Base-by-base conservation (phyloP, 2,888 invertebrate species). In the Muscina levida region DNA sequence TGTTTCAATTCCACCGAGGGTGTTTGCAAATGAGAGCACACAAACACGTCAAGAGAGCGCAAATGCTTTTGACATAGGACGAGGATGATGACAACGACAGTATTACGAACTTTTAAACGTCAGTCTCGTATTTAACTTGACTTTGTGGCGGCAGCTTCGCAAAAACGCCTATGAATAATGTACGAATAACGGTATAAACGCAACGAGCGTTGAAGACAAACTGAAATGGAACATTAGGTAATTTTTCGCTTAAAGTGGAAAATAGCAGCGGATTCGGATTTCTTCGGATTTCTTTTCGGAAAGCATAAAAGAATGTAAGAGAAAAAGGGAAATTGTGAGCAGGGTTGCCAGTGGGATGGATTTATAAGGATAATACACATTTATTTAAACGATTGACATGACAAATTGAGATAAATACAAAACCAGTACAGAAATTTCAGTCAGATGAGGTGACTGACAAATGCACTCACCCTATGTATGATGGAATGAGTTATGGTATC, bases 171-270 rank as follows among this genome's bases (percentile, higher is more conserved):
- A 24, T 8, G 31, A 31, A 31, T 31, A 31, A 5, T 31, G 31
- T 42, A 56, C 62, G 71, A 70, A 67, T 56, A 67, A 67, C 71
- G 82, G 86, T 85, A 85, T 88, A 85, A 88, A 84, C 87, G 82
- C 86, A 85, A 85, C 86, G 86, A 88, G 85, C 85, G 87, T 85
- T 87, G 84, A 86, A 87, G 85, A 85, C 86, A 85, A 86, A 88
- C 88, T 88, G 86, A 88, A 87, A 86, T 15, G 46, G 22, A 84
- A 53, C 53, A 59, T 67, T 77, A 15, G 74, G 67, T 53, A 77
- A 67, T 76, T 65, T 65, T 59, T 77, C 51, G 5, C 26, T 51
- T 70, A 46, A 31, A 72, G 44, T 71, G 67, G 53, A 51, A 31
- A 39, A 15, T 13, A 42, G 62, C 19, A 53, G 53, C 15, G 31